Evolutionary conservation across 2,888 invertebrate genomes (phyloP).

Genomic region (Plebejus melissa): DNA sequence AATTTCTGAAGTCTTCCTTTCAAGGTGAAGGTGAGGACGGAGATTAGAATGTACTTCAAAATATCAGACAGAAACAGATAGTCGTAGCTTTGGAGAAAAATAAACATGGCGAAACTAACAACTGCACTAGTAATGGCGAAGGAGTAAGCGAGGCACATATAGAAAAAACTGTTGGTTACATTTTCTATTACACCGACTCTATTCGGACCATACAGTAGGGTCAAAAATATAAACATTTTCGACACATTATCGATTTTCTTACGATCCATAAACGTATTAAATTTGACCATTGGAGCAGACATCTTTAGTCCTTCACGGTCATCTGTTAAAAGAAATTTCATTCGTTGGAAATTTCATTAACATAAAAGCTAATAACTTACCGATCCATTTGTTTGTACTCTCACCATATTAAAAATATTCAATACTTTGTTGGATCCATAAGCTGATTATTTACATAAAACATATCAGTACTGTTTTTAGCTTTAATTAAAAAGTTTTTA

Average conservation of each 20-base stretch:
- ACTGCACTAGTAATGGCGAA: conserved; percentile 26
- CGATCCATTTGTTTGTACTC: conserved; percentile 15
- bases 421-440: background rate
- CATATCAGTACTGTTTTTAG: background rate
- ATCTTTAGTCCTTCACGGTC: conserved; percentile 10
- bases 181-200: conserved; percentile 35
- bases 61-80: background rate
- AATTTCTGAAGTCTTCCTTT: conserved; percentile 33
- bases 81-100: too few relatives aligned
- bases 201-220: conserved; percentile 35
- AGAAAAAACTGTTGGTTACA: conserved; percentile 27
- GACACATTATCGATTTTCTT: conserved; percentile 30
- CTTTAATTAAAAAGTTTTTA: background rate
- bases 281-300: conserved; percentile 29
- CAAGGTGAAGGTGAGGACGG: conserved; percentile 31
- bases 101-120: background rate
- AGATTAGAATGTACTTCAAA: conserved; percentile 33
- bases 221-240: conserved; percentile 33
- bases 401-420: background rate
- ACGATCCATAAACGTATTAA: conserved; percentile 30
- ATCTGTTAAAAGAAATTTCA: background rate
- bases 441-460: background rate
- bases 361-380: conserved; percentile 20
- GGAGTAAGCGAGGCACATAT: conserved; percentile 28
- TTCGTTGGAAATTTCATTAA: conserved; percentile 15